Percentiles rank a stretch among this genome's conserved stretches.
Evolutionary conservation across 2,888 invertebrate species (phyloP).

Genomic region (Spodoptera picta): DNA sequence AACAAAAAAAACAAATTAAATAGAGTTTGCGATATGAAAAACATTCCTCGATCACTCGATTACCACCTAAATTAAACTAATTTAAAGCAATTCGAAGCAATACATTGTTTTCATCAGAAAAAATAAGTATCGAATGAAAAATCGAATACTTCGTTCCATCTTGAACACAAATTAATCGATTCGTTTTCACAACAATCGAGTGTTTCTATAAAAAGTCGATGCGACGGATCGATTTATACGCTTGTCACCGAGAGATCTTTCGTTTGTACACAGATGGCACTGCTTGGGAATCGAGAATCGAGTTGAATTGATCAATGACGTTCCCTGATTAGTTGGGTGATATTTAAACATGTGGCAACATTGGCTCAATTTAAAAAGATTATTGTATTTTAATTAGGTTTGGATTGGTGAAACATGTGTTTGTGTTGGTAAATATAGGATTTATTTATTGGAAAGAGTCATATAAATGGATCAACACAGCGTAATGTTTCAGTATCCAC

Average conservation of each 20-base stretch:
- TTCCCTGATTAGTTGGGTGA: conserved; percentile 66
- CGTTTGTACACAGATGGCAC: conserved; percentile 78
- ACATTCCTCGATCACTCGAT: no score
- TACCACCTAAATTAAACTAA: conserved; percentile 17
- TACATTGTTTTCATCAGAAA: conserved; percentile 6
- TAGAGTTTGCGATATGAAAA: no score
- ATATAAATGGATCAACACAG: conserved; percentile 4
- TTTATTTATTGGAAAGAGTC: conserved; percentile 20
- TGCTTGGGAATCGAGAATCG: conserved; percentile 68
- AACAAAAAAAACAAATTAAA: no score
- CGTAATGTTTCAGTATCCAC: no score
- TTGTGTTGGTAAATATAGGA: conserved; percentile 38
- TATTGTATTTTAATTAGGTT: conserved; percentile 67
- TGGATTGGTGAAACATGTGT: conserved; percentile 60
- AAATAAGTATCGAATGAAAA: conserved; percentile 48
- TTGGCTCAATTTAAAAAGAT: conserved; percentile 64
- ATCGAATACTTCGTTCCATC: conserved; percentile 57
- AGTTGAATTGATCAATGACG: conserved; percentile 63
- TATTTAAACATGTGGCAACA: conserved; percentile 72
- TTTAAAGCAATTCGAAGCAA: conserved; percentile 29
- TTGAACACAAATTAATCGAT: conserved; percentile 60
- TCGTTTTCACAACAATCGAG: conserved; percentile 63
- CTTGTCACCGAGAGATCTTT: conserved; percentile 74
- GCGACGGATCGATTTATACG: conserved; percentile 79
- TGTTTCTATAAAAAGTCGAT: conserved; percentile 72